Base-by-base conservation (phyloP, 2,797 vertebrate species). In the Leptoclinus maculatus region DNA sequence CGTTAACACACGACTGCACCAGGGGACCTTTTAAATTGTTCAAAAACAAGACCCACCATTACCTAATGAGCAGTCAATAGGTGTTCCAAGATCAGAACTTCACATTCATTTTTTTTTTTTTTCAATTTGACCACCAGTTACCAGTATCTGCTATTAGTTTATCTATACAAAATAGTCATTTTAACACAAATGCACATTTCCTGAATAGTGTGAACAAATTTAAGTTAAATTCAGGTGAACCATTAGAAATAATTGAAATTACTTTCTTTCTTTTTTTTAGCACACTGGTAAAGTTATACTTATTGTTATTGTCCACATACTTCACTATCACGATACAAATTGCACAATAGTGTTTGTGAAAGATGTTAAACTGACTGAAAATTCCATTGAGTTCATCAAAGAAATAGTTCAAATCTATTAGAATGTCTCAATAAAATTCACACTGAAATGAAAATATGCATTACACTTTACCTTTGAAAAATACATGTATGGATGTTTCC, bases 401-500 rank as follows among this genome's bases (percentile, higher is more conserved):
- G 6, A 0, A 11, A 57, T 17, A n/a, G 2, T 67, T 56, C 11
- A 21, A 45, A 45, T 38, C 1, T 36, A 43, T 38, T 19, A 7
- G 0, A 56, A 49, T 67, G 17, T 21, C 13, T 23, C 13, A 29
- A 45, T 29, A 47, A 49, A 23, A 29, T 36, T 25, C n/a, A 57
- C 3, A 32, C 12, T 19, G 0, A 14, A 39, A 62, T 11, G 2
- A 49, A 49, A 49, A n/a, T 8, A n/a, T 49, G 4, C 1, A 27
- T 60, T 7, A 5, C 29, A 29, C 23, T 10, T 90, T 91, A 96
- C 95, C 95, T 95, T 95, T 63, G 91, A 90, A 49, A 96, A 89
- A 1, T 89, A 93, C 32, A 88, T 83, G 38, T 95, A 91, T 25
- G 93, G 94, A n/a, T 94, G 81, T 84, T 86, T 91, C 5, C 47